Evolutionary conservation across 2,888 invertebrate species (phyloP).

Genomic region (Drosophila siamana): DNA sequence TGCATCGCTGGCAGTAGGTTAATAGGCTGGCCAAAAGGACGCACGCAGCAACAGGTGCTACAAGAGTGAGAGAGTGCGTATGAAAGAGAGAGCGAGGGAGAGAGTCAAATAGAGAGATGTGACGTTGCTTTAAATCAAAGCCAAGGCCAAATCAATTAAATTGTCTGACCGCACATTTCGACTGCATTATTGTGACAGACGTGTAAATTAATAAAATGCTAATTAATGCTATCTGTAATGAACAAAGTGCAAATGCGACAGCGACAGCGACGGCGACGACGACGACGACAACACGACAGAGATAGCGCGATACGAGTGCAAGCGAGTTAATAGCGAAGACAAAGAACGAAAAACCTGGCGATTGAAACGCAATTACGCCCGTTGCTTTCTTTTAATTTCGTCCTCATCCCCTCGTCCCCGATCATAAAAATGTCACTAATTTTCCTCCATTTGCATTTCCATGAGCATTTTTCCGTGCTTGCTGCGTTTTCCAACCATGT

Average conservation of each 20-base stretch:
- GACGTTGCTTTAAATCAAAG: conserved; percentile 40
- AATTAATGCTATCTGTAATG: conserved; percentile 57
- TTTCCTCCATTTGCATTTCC: neutral
- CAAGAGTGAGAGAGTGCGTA: neutral
- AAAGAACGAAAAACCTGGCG: conserved; percentile 8
- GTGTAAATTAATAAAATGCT: conserved; percentile 67
- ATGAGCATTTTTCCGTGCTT: conserved; percentile 13
- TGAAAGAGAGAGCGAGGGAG: neutral
- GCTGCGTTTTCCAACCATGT: neutral
- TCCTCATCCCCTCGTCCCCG: neutral
- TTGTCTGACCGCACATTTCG: conserved; percentile 61
- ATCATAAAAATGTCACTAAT: conserved; percentile 21
- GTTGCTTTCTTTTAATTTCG: neutral
- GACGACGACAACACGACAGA: neutral
- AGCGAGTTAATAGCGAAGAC: neutral
- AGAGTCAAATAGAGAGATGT: neutral
- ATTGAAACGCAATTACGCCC: conserved; percentile 27
- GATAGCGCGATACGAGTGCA: neutral
- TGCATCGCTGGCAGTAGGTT: conserved; percentile 37
- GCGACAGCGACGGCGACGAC: conserved; percentile 14
- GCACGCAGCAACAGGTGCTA: neutral
- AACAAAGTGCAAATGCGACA: conserved; percentile 49
- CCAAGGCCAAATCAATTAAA: conserved; percentile 64
- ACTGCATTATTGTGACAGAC: conserved; percentile 58
- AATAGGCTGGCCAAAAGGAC: conserved; percentile 21